Evolutionary conservation across 2,888 invertebrate genomes (phyloP).

Genomic region (Allygus modestus): DNA sequence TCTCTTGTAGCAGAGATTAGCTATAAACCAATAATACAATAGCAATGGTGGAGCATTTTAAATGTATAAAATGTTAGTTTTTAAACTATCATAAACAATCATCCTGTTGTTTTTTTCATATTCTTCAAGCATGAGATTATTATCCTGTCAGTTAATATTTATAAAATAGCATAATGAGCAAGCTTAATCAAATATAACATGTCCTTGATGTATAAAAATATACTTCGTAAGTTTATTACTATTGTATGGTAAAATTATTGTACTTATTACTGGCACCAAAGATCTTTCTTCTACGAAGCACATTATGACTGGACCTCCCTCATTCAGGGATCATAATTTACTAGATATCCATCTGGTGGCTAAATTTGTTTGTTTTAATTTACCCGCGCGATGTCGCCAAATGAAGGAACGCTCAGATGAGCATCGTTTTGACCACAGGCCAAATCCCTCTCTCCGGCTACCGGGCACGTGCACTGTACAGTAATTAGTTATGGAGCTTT

Average conservation of each 20-base stretch:
- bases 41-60: too few relatives aligned
- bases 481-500: not conserved
- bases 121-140: too few relatives aligned
- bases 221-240: too few relatives aligned
- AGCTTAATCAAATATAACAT: too few relatives aligned
- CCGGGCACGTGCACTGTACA: not conserved
- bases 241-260: not conserved
- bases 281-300: not conserved
- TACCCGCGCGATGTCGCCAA: slow-evolving; percentile 43
- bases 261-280: not conserved
- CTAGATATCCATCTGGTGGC: slow-evolving; percentile 36
- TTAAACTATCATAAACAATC: too few relatives aligned
- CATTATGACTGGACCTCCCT: slow-evolving; percentile 36
- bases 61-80: too few relatives aligned
- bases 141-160: too few relatives aligned
- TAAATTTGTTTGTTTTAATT: slow-evolving; percentile 48
- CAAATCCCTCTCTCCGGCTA: not conserved
- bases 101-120: too few relatives aligned
- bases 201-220: too few relatives aligned
- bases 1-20: too few relatives aligned
- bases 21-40: too few relatives aligned
- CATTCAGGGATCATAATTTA: slow-evolving; percentile 31
- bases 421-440: slow-evolving; percentile 9
- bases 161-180: too few relatives aligned
- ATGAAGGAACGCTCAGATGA: slow-evolving; percentile 34